Evolutionary conservation across 1,140 invertebrate species (phyloP).

Genomic region (Holcopasites calliopsidis): DNA sequence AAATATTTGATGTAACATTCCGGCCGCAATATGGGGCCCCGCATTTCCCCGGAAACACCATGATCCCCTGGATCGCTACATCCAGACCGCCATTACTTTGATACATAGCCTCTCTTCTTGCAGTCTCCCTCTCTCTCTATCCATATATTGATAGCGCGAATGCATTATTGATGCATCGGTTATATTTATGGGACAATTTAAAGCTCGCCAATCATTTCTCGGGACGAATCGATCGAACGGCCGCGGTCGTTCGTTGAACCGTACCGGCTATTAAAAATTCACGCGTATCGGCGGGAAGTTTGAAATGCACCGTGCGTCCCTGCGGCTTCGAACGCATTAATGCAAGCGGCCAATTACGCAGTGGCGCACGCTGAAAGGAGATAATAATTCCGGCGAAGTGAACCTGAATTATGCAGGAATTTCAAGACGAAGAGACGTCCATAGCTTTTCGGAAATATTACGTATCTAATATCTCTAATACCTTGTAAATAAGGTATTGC

Average conservation of each 20-base stretch:
- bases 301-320: constrained; percentile 25
- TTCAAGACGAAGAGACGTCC: not conserved
- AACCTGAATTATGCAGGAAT: not conserved
- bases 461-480: too few species aligned
- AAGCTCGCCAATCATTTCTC: constrained; percentile 71
- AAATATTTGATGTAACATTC: constrained; percentile 80
- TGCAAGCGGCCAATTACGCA: constrained; percentile 15
- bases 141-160: constrained; percentile 73
- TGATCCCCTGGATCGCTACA: constrained; percentile 42
- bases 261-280: constrained; percentile 45
- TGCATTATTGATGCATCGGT: constrained; percentile 73
- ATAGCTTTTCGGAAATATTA: not conserved
- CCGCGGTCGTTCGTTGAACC: constrained; percentile 43
- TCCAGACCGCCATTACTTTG: constrained; percentile 72
- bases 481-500: too few species aligned
- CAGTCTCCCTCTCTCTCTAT: constrained; percentile 39
- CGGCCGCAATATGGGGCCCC: constrained; percentile 75
- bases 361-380: not conserved
- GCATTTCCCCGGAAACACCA: constrained; percentile 57
- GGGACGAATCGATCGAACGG: constrained; percentile 44
- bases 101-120: constrained; percentile 71
- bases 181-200: constrained; percentile 73
- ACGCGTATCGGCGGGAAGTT: constrained; percentile 42
- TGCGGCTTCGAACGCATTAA: constrained; percentile 3
- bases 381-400: not conserved